A percentile compares a stretch with the other conserved stretches of the same genome.
Conservation (phyloP, 2,888 invertebrate genomes). For the Calameuta filiformis region DNA sequence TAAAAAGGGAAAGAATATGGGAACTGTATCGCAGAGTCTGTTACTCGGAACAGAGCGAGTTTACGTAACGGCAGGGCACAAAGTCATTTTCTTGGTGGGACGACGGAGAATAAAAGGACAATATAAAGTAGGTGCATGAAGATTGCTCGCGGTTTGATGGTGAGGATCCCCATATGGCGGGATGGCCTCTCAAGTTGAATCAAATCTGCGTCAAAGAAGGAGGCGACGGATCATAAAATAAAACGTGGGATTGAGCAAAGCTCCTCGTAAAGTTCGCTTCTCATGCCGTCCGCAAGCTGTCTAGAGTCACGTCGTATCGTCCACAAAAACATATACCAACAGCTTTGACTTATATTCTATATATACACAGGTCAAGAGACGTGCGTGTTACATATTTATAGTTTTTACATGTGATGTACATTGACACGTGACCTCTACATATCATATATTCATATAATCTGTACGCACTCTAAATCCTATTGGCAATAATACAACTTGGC, state of each 20-base stretch:
- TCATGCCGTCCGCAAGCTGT: background rate
- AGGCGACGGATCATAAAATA: slow-evolving; percentile 25
- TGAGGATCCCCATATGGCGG: slow-evolving; percentile 12
- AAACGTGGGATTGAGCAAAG: slow-evolving; percentile 15
- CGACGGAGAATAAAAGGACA: background rate
- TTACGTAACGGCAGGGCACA: background rate
- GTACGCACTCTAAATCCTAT: background rate
- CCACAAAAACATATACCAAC: background rate
- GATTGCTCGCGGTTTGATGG: slow-evolving; percentile 14
- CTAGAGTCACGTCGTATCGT: background rate
- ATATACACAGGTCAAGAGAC: background rate
- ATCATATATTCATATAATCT: background rate
- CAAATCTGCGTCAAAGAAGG: slow-evolving; percentile 33
- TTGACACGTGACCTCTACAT: background rate
- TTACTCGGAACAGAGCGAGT: background rate
- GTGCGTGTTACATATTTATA: background rate
- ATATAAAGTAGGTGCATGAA: slow-evolving; percentile 9
- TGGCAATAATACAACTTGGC: background rate
- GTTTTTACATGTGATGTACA: background rate
- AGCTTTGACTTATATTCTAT: background rate
- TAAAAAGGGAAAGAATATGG: background rate
- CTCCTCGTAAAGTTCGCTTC: background rate
- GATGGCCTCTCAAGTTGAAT: slow-evolving; percentile 46
- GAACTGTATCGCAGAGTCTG: background rate
- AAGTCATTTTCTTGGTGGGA: slow-evolving; percentile 17